A percentile compares a stretch with the other conserved stretches of the same genome.
Conservation (phyloP, 1,140 invertebrate species). For the Papilio glaucus region DNA sequence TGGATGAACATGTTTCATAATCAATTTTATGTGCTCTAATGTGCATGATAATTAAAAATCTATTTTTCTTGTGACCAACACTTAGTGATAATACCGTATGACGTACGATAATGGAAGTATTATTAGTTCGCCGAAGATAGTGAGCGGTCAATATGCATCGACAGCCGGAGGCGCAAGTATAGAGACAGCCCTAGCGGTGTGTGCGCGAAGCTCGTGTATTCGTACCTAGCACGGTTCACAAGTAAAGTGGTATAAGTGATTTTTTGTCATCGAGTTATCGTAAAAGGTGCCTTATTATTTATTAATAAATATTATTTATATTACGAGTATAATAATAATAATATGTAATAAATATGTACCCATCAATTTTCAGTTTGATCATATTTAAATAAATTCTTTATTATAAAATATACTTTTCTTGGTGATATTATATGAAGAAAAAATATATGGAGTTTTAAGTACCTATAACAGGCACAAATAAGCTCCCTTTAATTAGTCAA, state of each 20-base stretch:
- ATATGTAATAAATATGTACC: too few species aligned
- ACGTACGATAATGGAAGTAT: constrained; percentile 54
- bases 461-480: too few species aligned
- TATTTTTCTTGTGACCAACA: too few species aligned
- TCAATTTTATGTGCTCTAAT: too few species aligned
- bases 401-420: too few species aligned
- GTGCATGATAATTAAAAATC: too few species aligned
- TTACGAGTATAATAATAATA: not conserved
- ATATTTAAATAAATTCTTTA: too few species aligned
- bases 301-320: not conserved
- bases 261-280: not conserved
- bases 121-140: constrained; percentile 56
- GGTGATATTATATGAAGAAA: too few species aligned
- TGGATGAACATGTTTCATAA: too few species aligned
- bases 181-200: constrained; percentile 44
- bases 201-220: constrained; percentile 48
- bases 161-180: constrained; percentile 45
- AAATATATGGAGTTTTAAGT: too few species aligned
- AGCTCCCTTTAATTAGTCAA: too few species aligned
- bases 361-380: too few species aligned
- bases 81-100: constrained; percentile 17
- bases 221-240: not conserved
- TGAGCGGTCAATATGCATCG: constrained; percentile 76
- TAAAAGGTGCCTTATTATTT: not conserved
- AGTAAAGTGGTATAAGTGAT: constrained; percentile 17